Percentiles rank a stretch among this genome's conserved stretches.
Evolutionary conservation across 35 echinoderm and acorn worm genomes (phyloP).

Genomic region (Ptychodera flava): DNA sequence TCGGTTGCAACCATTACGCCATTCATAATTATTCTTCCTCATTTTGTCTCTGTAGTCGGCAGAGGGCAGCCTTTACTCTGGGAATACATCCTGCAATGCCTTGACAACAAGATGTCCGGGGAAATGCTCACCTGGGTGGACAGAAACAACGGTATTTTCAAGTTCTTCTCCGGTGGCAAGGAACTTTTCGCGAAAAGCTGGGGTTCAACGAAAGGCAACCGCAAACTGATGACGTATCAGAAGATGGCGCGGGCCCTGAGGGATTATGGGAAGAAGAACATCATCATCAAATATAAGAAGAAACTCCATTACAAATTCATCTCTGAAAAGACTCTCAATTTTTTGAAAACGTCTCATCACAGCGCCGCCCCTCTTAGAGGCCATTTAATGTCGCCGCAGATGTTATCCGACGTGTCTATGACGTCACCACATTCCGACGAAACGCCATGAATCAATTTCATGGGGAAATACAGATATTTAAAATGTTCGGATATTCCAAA

Average conservation of each 20-base stretch:
- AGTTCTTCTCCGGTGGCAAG: conserved; percentile 80
- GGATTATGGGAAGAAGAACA: conserved; percentile 36
- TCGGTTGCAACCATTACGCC: no score
- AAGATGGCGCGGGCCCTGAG: conserved; percentile 93
- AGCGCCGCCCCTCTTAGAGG: no score
- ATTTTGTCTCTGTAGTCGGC: neutral
- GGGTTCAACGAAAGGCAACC: conserved; percentile 79
- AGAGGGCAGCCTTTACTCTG: neutral
- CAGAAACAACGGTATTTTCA: conserved; percentile 70
- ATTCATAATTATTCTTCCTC: no score
- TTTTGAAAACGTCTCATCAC: neutral
- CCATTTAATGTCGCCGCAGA: no score
- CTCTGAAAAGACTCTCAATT: neutral
- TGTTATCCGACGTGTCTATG: no score
- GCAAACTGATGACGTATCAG: conserved; percentile 93
- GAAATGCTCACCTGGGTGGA: conserved; percentile 49
- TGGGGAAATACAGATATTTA: no score
- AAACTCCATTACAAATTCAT: neutral
- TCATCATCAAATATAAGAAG: neutral
- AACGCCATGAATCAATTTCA: no score
- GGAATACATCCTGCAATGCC: neutral
- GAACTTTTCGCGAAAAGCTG: conserved; percentile 88
- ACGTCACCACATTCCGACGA: no score
- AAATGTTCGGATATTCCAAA: no score
- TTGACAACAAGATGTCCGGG: neutral